Base-by-base conservation (phyloP, 2,797 vertebrate genomes). In the Astyanax mexicanus region DNA sequence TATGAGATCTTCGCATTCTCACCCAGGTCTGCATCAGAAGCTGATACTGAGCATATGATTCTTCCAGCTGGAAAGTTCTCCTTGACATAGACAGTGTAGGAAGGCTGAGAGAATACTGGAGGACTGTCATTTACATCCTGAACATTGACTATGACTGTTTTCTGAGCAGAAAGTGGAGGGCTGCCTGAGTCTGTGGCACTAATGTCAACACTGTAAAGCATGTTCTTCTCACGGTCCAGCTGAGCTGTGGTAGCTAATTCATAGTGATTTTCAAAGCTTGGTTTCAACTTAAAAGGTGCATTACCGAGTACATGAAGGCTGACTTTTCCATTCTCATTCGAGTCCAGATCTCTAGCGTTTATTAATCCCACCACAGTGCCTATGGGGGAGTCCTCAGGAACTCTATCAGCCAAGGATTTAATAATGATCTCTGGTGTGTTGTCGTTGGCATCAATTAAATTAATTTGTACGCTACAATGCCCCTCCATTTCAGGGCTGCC, bases 361-460 rank as follows among this genome's bases (percentile, higher is more conserved):
- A 35, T 58, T 35, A 58, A 29, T n/a, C 55, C 55, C 55, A 58
- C 55, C 17, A 60, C 29, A 2, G 32, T 60, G 4, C 57, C 57
- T 4, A 60, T 37, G n/a, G 32, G 32, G 89, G 82, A 25, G 86
- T 83, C 42, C 95, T 95, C 0, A 90, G 85, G 0, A 95, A 96
- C 96, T 58, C 95, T 67, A 64, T 97, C 94, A 84, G 96, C 82
- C 54, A 47, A 0, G 12, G 78, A 81, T 54, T 40, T 82, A 0
- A 89, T 90, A 8, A 92, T 80, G 17, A 60, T 60, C 57, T 60
- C 85, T 82, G 42, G 32, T 10, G 2, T 60, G 57, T 60, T 60
- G 57, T 60, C 32, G 60, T 60, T 60, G 29, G 8, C 17, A 4
- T 37, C 57, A 60, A 21, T 19, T 32, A 60, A n/a, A 19, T 19